Percentiles rank a stretch among this genome's conserved stretches.
Evolutionary conservation across 1,140 invertebrate species (phyloP).

Genomic region (Bombus pascuorum): DNA sequence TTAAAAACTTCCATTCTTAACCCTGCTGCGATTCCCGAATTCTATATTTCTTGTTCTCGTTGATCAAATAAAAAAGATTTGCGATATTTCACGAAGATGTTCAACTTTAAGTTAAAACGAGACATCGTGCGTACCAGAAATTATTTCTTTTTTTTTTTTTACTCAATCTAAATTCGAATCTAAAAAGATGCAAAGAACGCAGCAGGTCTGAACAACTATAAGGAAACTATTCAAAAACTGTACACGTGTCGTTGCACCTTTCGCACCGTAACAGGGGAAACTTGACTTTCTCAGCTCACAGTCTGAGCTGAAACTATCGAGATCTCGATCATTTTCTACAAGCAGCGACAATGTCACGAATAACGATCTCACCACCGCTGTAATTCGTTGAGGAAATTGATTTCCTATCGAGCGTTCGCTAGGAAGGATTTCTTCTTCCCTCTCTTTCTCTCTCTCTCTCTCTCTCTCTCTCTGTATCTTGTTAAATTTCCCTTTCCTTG

Average conservation of each 20-base stretch:
- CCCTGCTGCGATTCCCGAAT: neutral
- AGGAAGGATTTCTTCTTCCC: neutral
- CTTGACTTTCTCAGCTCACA: neutral
- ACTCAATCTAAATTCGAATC: neutral
- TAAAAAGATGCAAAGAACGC: neutral
- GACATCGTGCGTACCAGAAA: neutral
- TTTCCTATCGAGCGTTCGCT: neutral
- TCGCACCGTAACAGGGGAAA: neutral
- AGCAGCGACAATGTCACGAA: neutral
- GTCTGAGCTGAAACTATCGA: conserved; percentile 9
- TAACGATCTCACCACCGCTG: neutral
- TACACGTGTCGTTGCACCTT: neutral
- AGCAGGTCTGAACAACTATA: neutral
- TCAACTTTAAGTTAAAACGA: too few species aligned
- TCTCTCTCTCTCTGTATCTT: neutral
- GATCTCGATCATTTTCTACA: neutral
- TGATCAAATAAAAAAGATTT: neutral
- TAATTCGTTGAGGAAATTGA: conserved; percentile 25
- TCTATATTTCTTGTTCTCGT: neutral
- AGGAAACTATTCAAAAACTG: neutral
- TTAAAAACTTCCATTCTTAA: neutral
- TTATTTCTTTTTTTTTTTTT: neutral
- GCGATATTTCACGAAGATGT: too few species aligned
- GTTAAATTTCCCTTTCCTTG: neutral
- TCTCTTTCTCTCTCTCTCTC: neutral